phyloP scores from a whole-genome alignment of 2,888 invertebrate species.

The Megastigmus dorsalis region DNA sequence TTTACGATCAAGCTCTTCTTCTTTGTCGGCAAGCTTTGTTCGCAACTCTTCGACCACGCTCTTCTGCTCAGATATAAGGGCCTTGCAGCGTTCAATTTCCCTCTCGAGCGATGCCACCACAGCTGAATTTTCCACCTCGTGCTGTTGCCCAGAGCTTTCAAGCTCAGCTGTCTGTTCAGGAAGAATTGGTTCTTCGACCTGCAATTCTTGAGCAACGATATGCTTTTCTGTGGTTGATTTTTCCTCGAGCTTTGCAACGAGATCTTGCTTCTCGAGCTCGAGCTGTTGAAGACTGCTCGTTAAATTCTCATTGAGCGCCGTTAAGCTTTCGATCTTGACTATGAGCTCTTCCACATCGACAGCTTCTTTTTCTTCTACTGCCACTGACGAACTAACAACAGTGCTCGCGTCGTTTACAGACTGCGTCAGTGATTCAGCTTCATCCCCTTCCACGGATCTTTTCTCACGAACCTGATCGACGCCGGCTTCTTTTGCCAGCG shows the following conservation, averaged over 20 bases:
- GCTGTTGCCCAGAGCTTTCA: background rate
- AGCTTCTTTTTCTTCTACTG: background rate
- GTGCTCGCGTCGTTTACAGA: background rate
- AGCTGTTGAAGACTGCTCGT: conserved; percentile 68
- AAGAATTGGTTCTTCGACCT: conserved; percentile 5
- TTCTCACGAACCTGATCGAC: background rate
- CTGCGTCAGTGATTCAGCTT: too few species aligned
- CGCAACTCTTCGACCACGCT: conserved; percentile 77
- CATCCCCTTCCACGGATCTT: too few species aligned
- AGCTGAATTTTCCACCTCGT: conserved; percentile 20
- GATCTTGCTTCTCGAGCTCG: conserved; percentile 66
- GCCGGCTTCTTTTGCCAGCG: background rate
- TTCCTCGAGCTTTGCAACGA: conserved; percentile 73
- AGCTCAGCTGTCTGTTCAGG: background rate
- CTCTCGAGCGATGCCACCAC: conserved; percentile 62
- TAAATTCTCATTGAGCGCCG: conserved; percentile 47
- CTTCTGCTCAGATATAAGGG: conserved; percentile 80
- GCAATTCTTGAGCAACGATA: background rate
- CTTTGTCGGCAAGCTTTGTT: conserved; percentile 75
- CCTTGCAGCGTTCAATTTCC: conserved; percentile 74
- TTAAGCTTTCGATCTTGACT: conserved; percentile 61
- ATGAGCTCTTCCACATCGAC: too few species aligned
- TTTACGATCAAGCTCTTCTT: conserved; percentile 67
- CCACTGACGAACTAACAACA: conserved; percentile 65
- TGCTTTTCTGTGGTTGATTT: conserved; percentile 10